Base-by-base conservation (phyloP, 2,888 invertebrate species). In the Seladonia tumulorum region DNA sequence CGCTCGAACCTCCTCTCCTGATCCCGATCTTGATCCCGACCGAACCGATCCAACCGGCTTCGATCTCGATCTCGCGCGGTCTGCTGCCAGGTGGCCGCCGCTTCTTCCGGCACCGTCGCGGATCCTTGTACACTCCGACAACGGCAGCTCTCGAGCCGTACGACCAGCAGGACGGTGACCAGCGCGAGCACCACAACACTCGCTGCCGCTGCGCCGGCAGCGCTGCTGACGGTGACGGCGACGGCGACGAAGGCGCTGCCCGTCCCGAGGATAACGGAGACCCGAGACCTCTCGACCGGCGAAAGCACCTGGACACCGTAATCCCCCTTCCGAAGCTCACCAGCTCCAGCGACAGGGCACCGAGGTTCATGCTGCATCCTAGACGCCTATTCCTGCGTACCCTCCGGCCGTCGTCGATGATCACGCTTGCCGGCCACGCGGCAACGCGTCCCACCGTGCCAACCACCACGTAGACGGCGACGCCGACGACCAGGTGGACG, bases 361-460 rank as follows among this genome's bases (percentile, higher is more conserved):
- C 93, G 93, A 92, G 94, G 94, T 93, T 94, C 95, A 95, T 95
- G 94, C 94, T 95, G 95, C 95, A 95, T 95, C 93, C 94, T 95
- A 94, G 90, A 92, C 93, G 76, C 86, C 84, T 84, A 81, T 77
- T 86, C 76, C 82, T 78, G 80, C 78, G 76, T 73, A 74, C 76
- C 45, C 84, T 74, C 74, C 75, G 81, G 42, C 74, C 86, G 77
- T 82, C 85, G 78, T 81, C 89, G 86, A 88, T 83, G 86, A 89
- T 90, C 92, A 90, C 91, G 90, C 85, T 74, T 79, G 89, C 79
- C 82, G 86, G 75, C 72, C 70, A 81, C 80, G 78, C 82, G 83
- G 73, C 75, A 82, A 53, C 85, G 79, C 83, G 82, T 84, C 60
- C 90, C 89, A 88, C 86, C 86, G 76, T 80, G 49, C 73, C 85